These are phyloP conservation scores for Yponomeuta malinellus DNA, from an alignment of 2,888 invertebrate species.

Conservation along the genomic window DNA sequence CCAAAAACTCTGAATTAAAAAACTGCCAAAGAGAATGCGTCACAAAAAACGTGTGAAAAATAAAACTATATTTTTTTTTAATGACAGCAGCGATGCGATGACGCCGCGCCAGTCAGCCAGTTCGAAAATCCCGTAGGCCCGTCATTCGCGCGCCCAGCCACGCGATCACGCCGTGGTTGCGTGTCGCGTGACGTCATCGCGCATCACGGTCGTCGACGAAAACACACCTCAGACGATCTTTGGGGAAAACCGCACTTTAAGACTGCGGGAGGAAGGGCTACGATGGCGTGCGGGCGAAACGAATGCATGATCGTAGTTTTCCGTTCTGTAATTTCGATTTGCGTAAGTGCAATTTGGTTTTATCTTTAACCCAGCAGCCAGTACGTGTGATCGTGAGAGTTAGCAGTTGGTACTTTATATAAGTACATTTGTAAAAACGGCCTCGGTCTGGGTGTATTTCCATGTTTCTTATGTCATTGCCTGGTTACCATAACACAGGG, in stretches of 20 bases:
- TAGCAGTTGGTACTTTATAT: too few relatives aligned
- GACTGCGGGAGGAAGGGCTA: not conserved
- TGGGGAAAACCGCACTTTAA: not conserved
- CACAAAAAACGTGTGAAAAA: too few relatives aligned
- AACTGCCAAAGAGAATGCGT: too few relatives aligned
- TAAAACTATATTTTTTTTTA: too few relatives aligned
- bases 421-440: too few relatives aligned
- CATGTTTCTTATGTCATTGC: too few relatives aligned
- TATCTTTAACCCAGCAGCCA: not conserved
- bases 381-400: not conserved
- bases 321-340: conserved; percentile 38
- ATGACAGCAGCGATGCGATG: too few relatives aligned
- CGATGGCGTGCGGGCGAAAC: not conserved
- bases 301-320: conserved; percentile 41
- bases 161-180: conserved; percentile 18
- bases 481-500: too few relatives aligned
- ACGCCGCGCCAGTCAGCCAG: not conserved
- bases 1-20: too few relatives aligned
- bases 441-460: too few relatives aligned
- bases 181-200: conserved; percentile 16
- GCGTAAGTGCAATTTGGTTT: conserved; percentile 31
- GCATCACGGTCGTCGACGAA: conserved; percentile 15
- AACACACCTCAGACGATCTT: not conserved
- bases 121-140: conserved; percentile 11
- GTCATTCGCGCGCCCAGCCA: conserved; percentile 10